Evolutionary conservation across 1,140 invertebrate genomes (phyloP), one percentile per base, ranked within the genome.

Genomic region (Brachionus rotundiformis): DNA sequence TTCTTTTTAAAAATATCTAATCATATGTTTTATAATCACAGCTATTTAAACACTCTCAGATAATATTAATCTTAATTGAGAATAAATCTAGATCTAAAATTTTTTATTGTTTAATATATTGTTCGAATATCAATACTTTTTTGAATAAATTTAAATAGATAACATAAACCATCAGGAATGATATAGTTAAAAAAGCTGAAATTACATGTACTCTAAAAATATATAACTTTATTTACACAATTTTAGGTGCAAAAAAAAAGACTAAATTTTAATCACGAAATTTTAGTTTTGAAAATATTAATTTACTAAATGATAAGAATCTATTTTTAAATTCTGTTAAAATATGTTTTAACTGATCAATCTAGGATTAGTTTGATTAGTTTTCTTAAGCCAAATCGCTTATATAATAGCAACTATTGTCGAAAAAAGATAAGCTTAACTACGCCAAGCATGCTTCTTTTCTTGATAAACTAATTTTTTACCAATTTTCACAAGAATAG

Each of bases 401-500:
- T 54, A 54, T 16, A 54, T 25, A 16, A 54, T 23, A 54, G 19
- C 47, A 54, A 25, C 19, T 25, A 8, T 54, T 54, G 47, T 54
- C 47, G 4, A 54, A 54, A 2, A 54, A 54, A 19, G n/a, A 54
- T 54, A 23, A 54, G 47, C 47, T 54, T 8, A 54, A 19, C 19
- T 54, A 10, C 19, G 19, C 47, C 16, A 49, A 54, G n/a, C 47
- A 54, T 19, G 47, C 47, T 7, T 54, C 13, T 49, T 54, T 54
- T 54, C 47, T 19, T 54, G 47, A 54, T 54, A 54, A 54, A 54
- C 47, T 54, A 16, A 54, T 54, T 54, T 54, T 54, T 54, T 54
- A 16, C 44, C 44, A 54, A 19, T 16, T 54, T 54, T 25, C 47
- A 54, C 47, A 19, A 54, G 47, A 54, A 19, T 19, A 54, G 19